These are phyloP conservation scores for Pelodytes ibericus DNA, from an alignment of 2,797 vertebrate genomes.

Conservation along the genomic window DNA sequence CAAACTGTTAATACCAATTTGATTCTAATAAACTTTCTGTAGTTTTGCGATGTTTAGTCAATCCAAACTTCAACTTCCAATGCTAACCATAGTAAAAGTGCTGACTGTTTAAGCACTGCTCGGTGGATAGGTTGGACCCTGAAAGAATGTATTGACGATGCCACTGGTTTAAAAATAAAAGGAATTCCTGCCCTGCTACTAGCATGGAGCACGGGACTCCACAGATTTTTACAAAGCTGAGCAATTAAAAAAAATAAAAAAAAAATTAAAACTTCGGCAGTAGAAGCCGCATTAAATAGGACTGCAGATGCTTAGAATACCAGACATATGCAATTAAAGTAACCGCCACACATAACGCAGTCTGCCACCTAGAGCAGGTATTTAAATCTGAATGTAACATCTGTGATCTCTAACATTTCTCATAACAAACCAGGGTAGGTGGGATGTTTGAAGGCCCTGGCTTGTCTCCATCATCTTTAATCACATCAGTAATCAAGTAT, in stretches of 20 bases:
- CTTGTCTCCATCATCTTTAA: conserved; percentile 34
- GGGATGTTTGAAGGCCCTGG: conserved; percentile 28
- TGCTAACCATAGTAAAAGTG: no score
- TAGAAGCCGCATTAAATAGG: neutral
- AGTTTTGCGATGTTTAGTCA: no score
- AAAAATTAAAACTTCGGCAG: neutral
- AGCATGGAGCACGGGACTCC: neutral
- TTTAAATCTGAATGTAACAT: conserved; percentile 49
- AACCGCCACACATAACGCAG: conserved; percentile 8
- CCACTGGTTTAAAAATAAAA: neutral
- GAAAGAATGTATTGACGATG: no score
- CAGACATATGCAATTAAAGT: conserved; percentile 53
- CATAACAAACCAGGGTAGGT: conserved; percentile 34
- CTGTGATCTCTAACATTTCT: conserved; percentile 39
- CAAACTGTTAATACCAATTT: no score
- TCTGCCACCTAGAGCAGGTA: conserved; percentile 43
- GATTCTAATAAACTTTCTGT: no score
- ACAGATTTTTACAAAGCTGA: neutral
- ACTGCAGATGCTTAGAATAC: conserved; percentile 41
- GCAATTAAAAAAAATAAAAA: neutral
- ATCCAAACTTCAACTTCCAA: no score
- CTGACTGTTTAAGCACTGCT: no score
- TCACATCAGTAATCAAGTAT: conserved; percentile 27
- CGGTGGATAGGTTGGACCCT: no score
- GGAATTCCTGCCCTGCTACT: neutral